Percentiles rank a stretch among this genome's conserved stretches.
These are phyloP conservation scores for Plestiodon gilberti DNA, from an alignment of 2,113 vertebrate species.

Conservation along the genomic window DNA sequence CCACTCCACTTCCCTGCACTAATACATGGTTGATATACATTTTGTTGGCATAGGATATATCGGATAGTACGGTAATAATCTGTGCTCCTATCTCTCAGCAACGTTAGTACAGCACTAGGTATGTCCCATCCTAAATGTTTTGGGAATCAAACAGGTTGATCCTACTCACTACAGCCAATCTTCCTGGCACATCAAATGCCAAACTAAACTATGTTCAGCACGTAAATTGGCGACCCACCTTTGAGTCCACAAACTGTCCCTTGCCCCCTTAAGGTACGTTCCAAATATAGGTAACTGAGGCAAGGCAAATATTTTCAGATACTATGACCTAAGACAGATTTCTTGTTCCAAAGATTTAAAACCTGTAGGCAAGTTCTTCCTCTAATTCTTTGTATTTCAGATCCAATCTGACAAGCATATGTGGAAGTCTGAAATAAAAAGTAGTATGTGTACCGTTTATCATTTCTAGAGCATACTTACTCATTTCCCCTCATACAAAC, in stretches of 20 bases:
- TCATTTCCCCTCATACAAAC: neutral
- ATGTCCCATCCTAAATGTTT: neutral
- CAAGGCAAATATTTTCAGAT: constrained; percentile 76
- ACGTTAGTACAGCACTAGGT: too few species aligned
- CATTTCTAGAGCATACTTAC: neutral
- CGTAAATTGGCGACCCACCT: too few species aligned
- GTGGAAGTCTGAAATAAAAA: constrained; percentile 76
- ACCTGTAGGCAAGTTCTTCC: constrained; percentile 82
- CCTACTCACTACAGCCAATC: too few species aligned
- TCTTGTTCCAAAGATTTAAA: constrained; percentile 84
- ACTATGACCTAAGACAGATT: constrained; percentile 73
- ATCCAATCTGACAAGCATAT: constrained; percentile 80
- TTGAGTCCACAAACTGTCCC: too few species aligned
- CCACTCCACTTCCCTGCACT: too few species aligned
- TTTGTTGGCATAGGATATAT: neutral
- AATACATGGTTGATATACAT: neutral
- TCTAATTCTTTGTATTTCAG: constrained; percentile 78
- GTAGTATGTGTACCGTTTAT: constrained; percentile 26
- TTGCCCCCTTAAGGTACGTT: too few species aligned
- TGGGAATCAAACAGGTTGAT: neutral
- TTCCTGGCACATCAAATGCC: too few species aligned
- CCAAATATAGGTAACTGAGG: constrained; percentile 79
- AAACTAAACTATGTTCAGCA: too few species aligned
- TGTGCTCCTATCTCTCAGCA: neutral
- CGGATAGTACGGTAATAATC: neutral